Evolutionary conservation across 1,140 invertebrate species (phyloP).

Genomic region (Steinernema khuongi): DNA sequence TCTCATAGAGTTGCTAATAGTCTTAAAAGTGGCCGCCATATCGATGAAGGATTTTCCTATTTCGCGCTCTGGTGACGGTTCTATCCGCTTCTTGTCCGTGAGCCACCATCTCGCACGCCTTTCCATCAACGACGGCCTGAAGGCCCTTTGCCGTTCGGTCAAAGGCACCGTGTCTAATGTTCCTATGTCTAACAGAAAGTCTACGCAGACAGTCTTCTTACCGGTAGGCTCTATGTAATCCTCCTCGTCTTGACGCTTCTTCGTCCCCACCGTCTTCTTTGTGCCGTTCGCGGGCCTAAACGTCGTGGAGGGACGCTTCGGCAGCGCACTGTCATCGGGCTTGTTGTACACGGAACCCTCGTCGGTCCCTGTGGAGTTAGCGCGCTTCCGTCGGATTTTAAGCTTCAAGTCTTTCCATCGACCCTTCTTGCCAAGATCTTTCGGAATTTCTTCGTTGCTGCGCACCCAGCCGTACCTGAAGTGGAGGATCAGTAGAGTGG

Average conservation of each 20-base stretch:
- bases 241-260: not conserved
- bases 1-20: not conserved
- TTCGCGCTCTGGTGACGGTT: not conserved
- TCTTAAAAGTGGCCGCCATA: not conserved
- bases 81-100: not conserved
- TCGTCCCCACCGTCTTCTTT: not conserved
- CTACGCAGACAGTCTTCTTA: not conserved
- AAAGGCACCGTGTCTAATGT: not conserved
- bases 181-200: not conserved
- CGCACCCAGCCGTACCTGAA: constrained; percentile 37
- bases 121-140: not conserved
- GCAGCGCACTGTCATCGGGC: not conserved
- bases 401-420: constrained; percentile 12
- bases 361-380: not conserved
- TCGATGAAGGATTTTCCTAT: not conserved
- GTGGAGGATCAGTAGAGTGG: too few relatives aligned
- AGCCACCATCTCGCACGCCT: not conserved
- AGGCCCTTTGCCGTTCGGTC: not conserved
- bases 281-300: not conserved
- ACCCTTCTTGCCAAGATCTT: constrained; percentile 33
- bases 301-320: not conserved
- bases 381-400: not conserved
- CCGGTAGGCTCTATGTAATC: not conserved
- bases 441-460: constrained; percentile 36
- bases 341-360: not conserved